These are phyloP conservation scores for Rhyacophila brunnea DNA, from an alignment of 1,140 invertebrate species.

Conservation along the genomic window DNA sequence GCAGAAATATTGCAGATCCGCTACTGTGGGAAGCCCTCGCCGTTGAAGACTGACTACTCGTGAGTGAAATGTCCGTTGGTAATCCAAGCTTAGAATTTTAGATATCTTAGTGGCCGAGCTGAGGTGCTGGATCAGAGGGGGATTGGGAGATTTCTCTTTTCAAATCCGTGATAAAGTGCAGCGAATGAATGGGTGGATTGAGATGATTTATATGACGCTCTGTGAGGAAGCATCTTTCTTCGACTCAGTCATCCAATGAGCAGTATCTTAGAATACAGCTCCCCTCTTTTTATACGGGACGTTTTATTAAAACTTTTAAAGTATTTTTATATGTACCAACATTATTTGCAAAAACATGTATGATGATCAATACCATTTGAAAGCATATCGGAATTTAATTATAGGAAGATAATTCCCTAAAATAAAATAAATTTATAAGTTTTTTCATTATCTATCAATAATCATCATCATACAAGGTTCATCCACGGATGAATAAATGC, in stretches of 20 bases:
- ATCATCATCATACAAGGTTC: too few relatives aligned
- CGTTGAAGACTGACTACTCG: slow-evolving; percentile 1
- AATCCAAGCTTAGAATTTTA: slow-evolving; percentile 34
- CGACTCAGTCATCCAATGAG: background rate
- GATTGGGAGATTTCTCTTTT: slow-evolving; percentile 31
- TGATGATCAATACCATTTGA: too few relatives aligned
- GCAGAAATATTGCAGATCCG: too few relatives aligned
- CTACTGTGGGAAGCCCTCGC: background rate
- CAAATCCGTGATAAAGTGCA: slow-evolving; percentile 24
- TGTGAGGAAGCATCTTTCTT: slow-evolving; percentile 2
- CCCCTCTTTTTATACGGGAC: background rate
- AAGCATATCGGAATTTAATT: too few relatives aligned
- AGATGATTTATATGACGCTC: slow-evolving; percentile 20
- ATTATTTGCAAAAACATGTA: too few relatives aligned
- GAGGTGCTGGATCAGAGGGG: slow-evolving; percentile 14
- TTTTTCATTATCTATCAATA: too few relatives aligned
- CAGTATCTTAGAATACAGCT: slow-evolving; percentile 8
- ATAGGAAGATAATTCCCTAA: too few relatives aligned
- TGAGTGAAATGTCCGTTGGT: slow-evolving; percentile 28
- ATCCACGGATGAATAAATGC: too few relatives aligned
- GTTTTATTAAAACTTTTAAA: too few relatives aligned
- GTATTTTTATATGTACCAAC: too few relatives aligned
- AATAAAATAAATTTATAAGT: too few relatives aligned
- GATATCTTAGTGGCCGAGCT: slow-evolving; percentile 26
- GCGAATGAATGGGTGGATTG: slow-evolving; percentile 17